Percentiles rank a stretch among this genome's conserved stretches.
Conservation (phyloP, 2,888 invertebrate species). For the Phlogophora meticulosa region DNA sequence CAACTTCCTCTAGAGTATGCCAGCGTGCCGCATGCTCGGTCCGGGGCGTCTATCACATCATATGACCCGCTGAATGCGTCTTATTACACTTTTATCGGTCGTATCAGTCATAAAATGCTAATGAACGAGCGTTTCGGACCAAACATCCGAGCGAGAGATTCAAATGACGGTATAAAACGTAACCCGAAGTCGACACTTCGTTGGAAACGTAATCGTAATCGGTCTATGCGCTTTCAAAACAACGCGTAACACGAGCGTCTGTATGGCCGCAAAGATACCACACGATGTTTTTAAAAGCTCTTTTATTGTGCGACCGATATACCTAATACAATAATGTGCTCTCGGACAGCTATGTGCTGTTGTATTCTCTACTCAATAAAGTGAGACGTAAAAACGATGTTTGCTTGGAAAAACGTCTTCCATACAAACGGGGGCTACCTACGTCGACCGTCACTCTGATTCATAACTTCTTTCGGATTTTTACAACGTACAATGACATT, state of each 20-base stretch:
- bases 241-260: slow-evolving; percentile 87
- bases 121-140: slow-evolving; percentile 89
- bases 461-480: slow-evolving; percentile 72
- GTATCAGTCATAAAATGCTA: slow-evolving; percentile 91
- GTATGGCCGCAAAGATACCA: slow-evolving; percentile 84
- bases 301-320: slow-evolving; percentile 86
- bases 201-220: slow-evolving; percentile 88
- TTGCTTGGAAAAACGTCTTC: slow-evolving; percentile 62
- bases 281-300: slow-evolving; percentile 89
- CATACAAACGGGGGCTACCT: slow-evolving; percentile 57
- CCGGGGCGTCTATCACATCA: slow-evolving; percentile 84
- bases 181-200: slow-evolving; percentile 90
- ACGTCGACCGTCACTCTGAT: slow-evolving; percentile 69
- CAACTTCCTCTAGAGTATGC: slow-evolving; percentile 82
- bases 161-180: slow-evolving; percentile 90
- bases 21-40: slow-evolving; percentile 76
- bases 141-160: slow-evolving; percentile 91
- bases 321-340: slow-evolving; percentile 67
- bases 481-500: slow-evolving; percentile 66
- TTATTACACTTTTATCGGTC: slow-evolving; percentile 91
- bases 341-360: slow-evolving; percentile 51
- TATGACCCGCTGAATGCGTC: slow-evolving; percentile 89
- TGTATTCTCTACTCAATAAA: slow-evolving; percentile 65
- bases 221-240: slow-evolving; percentile 89
- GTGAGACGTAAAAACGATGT: slow-evolving; percentile 67